A percentile compares a stretch with the other conserved stretches of the same genome.
Evolutionary conservation across 2,888 invertebrate species (phyloP).

Genomic region (Agrotis ipsilon): DNA sequence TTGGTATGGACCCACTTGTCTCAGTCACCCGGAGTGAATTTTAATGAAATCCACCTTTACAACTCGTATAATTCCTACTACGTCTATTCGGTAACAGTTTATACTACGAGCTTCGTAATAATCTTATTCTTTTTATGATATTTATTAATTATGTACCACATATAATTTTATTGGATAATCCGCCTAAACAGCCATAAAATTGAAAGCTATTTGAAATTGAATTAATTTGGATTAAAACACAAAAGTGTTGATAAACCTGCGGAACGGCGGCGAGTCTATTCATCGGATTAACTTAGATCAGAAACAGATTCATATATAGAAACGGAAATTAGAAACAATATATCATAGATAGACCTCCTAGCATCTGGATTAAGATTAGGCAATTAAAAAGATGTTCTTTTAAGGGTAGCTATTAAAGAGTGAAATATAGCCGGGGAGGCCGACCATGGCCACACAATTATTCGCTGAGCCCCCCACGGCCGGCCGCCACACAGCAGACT

Average conservation of each 20-base stretch:
- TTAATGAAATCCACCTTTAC: conserved; percentile 79
- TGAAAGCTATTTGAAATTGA: conserved; percentile 62
- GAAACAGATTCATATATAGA: conserved; percentile 21
- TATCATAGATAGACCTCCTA: conserved; percentile 78
- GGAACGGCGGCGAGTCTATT: neutral
- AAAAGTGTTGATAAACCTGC: conserved; percentile 20
- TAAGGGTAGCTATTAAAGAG: conserved; percentile 85
- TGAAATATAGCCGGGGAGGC: conserved; percentile 78
- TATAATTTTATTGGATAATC: conserved; percentile 65
- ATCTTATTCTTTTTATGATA: conserved; percentile 76
- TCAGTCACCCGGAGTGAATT: conserved; percentile 82
- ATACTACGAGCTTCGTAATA: conserved; percentile 73
- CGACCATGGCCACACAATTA: conserved; percentile 69
- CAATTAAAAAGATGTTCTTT: conserved; percentile 86
- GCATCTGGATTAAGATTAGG: conserved; percentile 81
- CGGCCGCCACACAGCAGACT: conserved; percentile 66
- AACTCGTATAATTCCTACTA: conserved; percentile 70
- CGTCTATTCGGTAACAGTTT: conserved; percentile 63
- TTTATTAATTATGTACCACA: conserved; percentile 73
- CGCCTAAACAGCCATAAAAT: conserved; percentile 62
- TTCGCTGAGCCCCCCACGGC: conserved; percentile 84
- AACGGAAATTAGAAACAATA: conserved; percentile 51
- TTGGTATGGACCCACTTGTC: conserved; percentile 71
- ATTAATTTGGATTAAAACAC: conserved; percentile 42
- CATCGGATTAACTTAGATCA: conserved; percentile 12